Evolutionary conservation across 2,113 vertebrate species (phyloP), one percentile per base, ranked within the genome.

Genomic region (Chunga burmeisteri): DNA sequence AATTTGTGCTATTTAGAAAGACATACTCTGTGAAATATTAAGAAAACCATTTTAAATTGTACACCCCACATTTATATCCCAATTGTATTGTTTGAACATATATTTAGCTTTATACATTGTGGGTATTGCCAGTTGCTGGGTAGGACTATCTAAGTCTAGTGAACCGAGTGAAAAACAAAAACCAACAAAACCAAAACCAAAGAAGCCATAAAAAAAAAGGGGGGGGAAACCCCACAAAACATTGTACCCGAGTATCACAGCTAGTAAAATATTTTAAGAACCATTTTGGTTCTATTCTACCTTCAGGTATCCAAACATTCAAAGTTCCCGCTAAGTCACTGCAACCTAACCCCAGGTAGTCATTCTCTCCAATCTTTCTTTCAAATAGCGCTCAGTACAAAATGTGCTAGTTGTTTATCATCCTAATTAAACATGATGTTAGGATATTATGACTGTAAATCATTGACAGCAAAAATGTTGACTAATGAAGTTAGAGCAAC

Each of bases 131-230:
- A 94, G 25, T 8, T 88, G 29, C 49, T 71, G 21, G 11, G 26
- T 17, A 73, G 26, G 36, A 68, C 44, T 73, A 20, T 5, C 32
- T 42, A 63, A 81, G 25, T n/a, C 42, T 63, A 78, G 14, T 0
- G 2, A 86, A 73, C 4, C 6, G 66, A 88, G 25, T 42, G 11
- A 62, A 63, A 66, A 47, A 47, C 15, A 36, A 42, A 38, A 16
- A 9, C 38, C 38, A 38, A 17, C 42, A 38, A 38, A 38, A 38
- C 38, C 10, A 32, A 82, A 72, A 50, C 4, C 40, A 66, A 85
- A 8, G 2, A 72, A 56, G 16, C 34, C 61, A 58, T 14, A 27
- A 21, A 21, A 14, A 10, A 13, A 2, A 2, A 1, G 12, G 7
- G 30, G 18, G 47, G 16, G 8, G 13, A 9, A 16, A 9, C 27